These are phyloP conservation scores for Ondatra zibethicus DNA, from an alignment of 2,113 vertebrate genomes.

Conservation along the genomic window DNA sequence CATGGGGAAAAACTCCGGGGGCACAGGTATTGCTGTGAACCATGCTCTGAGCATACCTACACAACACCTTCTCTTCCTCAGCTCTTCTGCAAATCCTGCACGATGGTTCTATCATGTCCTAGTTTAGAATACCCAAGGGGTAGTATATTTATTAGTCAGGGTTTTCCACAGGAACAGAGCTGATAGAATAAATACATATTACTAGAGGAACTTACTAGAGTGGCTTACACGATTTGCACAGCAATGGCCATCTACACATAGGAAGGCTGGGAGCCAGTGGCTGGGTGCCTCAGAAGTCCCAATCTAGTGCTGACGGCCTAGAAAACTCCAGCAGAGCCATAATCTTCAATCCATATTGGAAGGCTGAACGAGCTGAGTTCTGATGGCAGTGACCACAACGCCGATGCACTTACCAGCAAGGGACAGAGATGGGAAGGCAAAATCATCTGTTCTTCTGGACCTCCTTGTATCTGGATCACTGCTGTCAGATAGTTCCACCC, in stretches of 20 bases:
- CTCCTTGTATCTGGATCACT: not conserved
- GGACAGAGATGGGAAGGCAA: not conserved
- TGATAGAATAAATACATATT: not conserved
- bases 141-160: not conserved
- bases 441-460: not conserved
- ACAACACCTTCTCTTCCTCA: not conserved
- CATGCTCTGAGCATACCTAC: rapidly evolving
- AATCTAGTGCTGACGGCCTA: no score
- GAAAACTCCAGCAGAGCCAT: not conserved
- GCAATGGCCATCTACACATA: not conserved
- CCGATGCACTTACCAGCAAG: not conserved
- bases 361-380: not conserved
- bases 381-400: not conserved
- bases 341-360: not conserved
- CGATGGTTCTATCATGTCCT: rapidly evolving
- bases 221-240: not conserved
- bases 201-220: not conserved
- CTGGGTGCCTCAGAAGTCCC: not conserved
- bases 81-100: not conserved
- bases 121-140: rapidly evolving
- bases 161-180: not conserved
- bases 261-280: not conserved
- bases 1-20: not conserved
- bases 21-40: not conserved
- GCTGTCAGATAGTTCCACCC: not conserved